Conservation (phyloP, 2,797 vertebrate genomes). For the Xenops minutus region DNA sequence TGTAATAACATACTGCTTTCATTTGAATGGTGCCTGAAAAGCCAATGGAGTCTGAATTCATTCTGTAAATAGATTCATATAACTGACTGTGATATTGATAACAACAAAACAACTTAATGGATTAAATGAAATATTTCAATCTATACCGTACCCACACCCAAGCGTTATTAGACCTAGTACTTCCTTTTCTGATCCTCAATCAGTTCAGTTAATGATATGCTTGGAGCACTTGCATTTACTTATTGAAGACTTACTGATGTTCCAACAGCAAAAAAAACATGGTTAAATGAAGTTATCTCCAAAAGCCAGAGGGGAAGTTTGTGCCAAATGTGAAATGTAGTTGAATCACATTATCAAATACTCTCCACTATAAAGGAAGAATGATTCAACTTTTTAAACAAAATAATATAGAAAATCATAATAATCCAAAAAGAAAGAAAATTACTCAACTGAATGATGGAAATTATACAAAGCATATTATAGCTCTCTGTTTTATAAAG, state of each 20-base stretch:
- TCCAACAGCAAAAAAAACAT: neutral
- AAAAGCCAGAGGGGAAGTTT: neutral
- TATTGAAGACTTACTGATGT: neutral
- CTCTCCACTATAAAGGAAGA: neutral
- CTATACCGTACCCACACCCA: neutral
- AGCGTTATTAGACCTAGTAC: neutral
- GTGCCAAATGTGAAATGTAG: neutral
- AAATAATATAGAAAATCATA: neutral
- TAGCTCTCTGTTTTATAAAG: neutral
- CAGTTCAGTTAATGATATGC: neutral
- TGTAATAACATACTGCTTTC: neutral
- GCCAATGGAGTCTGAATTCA: neutral
- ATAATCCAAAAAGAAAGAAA: neutral
- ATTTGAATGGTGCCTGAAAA: neutral
- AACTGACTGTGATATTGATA: neutral
- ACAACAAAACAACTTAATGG: neutral
- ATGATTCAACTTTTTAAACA: neutral
- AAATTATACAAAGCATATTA: neutral
- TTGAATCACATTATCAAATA: neutral
- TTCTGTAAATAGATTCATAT: neutral
- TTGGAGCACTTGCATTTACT: neutral
- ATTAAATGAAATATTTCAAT: constrained; percentile 18
- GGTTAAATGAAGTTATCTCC: neutral
- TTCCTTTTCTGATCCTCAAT: neutral
- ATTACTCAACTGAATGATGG: neutral